phyloP scores from a whole-genome alignment of 2,888 invertebrate species.

The Tortricodes alternella region DNA sequence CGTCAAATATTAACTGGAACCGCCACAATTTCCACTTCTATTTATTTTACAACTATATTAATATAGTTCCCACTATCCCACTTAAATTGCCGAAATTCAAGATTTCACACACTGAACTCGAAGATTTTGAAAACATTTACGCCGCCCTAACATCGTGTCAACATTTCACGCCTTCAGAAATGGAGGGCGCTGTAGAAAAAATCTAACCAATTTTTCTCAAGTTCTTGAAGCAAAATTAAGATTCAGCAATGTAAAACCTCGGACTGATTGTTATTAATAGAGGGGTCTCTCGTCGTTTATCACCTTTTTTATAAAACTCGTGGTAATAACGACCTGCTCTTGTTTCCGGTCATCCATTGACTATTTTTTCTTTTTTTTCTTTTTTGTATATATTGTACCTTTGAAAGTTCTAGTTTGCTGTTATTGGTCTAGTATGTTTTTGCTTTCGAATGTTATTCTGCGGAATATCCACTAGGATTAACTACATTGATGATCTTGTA shows the following conservation, averaged over 20 bases:
- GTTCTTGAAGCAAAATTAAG: conserved; percentile 28
- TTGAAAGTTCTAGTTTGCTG: not conserved
- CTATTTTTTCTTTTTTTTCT: conserved; percentile 28
- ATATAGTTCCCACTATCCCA: no score
- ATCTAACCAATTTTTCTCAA: conserved; percentile 3
- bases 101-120: not conserved
- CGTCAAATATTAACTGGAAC: no score
- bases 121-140: not conserved
- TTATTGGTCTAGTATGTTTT: no score
- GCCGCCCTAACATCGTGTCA: not conserved
- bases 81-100: no score
- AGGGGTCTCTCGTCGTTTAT: conserved; percentile 47
- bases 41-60: no score
- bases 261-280: conserved; percentile 55
- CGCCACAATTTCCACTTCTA: no score
- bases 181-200: conserved; percentile 10
- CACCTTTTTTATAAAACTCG: conserved; percentile 51
- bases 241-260: conserved; percentile 13
- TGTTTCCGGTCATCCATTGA: conserved; percentile 35
- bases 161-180: not conserved
- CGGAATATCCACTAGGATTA: no score
- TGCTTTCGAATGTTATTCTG: no score
- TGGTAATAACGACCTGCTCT: conserved; percentile 45
- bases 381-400: not conserved
- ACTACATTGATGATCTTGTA: no score